These are phyloP conservation scores for Oreocharis arfaki DNA, from an alignment of 2,113 vertebrate genomes.

Conservation along the genomic window DNA sequence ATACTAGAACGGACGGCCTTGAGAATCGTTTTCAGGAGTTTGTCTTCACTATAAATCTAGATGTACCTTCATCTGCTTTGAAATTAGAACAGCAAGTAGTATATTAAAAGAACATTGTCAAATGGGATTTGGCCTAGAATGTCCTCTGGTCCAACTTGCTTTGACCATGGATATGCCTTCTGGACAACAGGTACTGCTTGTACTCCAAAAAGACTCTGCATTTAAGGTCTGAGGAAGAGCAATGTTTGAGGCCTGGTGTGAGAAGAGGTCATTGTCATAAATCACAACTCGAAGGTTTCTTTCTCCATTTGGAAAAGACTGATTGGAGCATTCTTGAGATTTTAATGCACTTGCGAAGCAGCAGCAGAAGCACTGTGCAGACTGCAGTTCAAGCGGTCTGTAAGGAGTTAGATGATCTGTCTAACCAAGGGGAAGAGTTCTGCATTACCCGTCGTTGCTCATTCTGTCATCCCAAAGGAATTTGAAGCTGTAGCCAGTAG, in stretches of 20 bases:
- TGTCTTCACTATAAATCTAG: neutral
- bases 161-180: neutral
- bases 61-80: neutral
- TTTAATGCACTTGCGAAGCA: neutral
- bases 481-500: neutral
- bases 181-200: neutral
- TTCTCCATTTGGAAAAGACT: neutral
- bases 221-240: neutral
- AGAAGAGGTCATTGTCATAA: neutral
- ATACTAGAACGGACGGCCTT: neutral
- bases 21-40: neutral
- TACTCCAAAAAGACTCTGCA: neutral
- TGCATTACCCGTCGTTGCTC: accelerated
- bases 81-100: neutral
- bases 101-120: neutral
- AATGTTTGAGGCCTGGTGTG: neutral
- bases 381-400: neutral
- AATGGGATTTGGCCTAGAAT: neutral
- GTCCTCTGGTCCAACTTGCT: neutral
- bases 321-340: neutral
- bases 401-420: neutral
- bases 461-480: neutral
- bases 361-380: neutral
- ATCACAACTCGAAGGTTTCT: neutral
- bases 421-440: neutral